Evolutionary conservation across 2,113 vertebrate genomes (phyloP), one percentile per base, ranked within the genome.

Genomic region (Tupaia chinensis): DNA sequence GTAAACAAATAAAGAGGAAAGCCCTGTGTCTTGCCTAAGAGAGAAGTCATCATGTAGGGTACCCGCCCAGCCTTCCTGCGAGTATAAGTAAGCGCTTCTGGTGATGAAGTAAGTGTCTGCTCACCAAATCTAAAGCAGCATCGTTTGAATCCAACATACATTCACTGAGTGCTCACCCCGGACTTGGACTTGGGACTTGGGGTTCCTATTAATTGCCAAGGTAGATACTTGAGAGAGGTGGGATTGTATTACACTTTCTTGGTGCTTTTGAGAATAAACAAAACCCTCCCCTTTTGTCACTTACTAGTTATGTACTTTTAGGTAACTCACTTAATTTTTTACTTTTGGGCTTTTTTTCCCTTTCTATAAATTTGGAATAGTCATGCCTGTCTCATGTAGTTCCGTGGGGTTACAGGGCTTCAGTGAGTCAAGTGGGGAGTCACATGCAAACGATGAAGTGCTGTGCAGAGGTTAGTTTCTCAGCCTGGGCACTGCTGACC

Each of bases 1-100:
- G 95, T 84, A 96, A 93, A 94, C 72, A 96, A 88, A 97, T 32
- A 72, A 92, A 87, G 60, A 95, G 87, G 87, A 86, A 95, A 78
- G 22, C n/a, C 73, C 91, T 63, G n/a, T 44, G 60, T 74, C 32
- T 95, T 95, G n/a, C 63, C 7, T 34, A 87, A 95, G 54, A 90
- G 74, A 70, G 91, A 22, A 27, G 34, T 65, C 14, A 5, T 65
- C 60, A 15, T 89, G 10, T 53, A 53, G 19, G 58, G 13, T 66
- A 76, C 22, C 9, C 87, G 89, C 32, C 53, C 84, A 72, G 9
- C 14, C 60, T 34, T 65, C 54, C 69, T 87, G 29, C 69, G 69
- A 13, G n/a, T 69, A 0, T 34, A 79, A 22, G 22, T 89, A 76
- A 14, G 34, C 84, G 56, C 32, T 83, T 92, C 79, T 69, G 83